Conservation (phyloP, 2,113 vertebrate genomes). For the Gavia stellata region DNA sequence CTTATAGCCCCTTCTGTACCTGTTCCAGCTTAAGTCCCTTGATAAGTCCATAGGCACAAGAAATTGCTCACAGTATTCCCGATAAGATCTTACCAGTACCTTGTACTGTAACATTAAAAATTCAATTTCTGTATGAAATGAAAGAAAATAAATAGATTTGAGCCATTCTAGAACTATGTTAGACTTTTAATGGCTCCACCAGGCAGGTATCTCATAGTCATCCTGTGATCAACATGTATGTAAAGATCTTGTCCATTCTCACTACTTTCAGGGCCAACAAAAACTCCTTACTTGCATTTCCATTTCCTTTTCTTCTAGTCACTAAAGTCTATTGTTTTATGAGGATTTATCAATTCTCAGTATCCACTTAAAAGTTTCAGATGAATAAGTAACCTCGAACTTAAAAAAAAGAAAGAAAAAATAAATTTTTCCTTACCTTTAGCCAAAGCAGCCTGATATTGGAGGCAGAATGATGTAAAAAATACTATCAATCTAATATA, state of each 20-base stretch:
- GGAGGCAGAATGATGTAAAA: background rate
- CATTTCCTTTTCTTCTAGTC: background rate
- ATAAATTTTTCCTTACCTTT: background rate
- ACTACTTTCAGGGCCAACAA: background rate
- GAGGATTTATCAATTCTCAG: background rate
- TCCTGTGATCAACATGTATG: background rate
- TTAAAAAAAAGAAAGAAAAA: background rate
- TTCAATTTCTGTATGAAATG: background rate
- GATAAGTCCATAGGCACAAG: background rate
- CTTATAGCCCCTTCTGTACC: background rate
- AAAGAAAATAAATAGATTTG: background rate
- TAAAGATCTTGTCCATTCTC: background rate
- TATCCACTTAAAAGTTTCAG: background rate
- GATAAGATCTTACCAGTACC: accelerated
- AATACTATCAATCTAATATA: background rate
- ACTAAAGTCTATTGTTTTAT: background rate
- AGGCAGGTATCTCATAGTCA: background rate
- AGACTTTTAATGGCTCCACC: background rate
- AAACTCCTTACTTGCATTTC: background rate
- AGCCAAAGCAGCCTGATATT: background rate
- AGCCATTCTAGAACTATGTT: background rate
- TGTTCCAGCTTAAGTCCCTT: background rate
- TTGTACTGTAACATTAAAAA: background rate
- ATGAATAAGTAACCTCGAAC: background rate
- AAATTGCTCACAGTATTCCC: background rate